phyloP scores from a whole-genome alignment of 2,797 vertebrate species.

The Parauchenoglanis ngamensis region DNA sequence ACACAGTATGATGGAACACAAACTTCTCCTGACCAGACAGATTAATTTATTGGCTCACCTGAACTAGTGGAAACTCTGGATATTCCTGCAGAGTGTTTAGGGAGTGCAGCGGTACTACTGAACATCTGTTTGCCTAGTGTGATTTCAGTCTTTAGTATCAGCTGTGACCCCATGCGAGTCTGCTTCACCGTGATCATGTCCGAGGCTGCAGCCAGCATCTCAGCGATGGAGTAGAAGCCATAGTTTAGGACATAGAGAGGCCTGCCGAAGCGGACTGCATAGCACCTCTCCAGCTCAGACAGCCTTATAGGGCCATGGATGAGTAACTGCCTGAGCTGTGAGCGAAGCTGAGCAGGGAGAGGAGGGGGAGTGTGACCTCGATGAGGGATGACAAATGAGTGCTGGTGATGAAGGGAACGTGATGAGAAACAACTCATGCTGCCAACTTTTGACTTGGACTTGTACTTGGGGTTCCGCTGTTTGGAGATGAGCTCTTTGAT shows the following conservation, averaged over 20 bases:
- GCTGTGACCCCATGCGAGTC: conserved; percentile 78
- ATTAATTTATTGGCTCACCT: conserved; percentile 21
- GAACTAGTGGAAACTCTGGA: background rate
- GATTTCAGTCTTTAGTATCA: conserved; percentile 70
- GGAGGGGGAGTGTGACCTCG: conserved; percentile 65
- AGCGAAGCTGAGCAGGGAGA: conserved; percentile 78
- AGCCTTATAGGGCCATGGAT: conserved; percentile 79
- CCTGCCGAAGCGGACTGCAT: conserved; percentile 75
- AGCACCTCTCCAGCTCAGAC: conserved; percentile 79
- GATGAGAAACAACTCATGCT: conserved; percentile 39
- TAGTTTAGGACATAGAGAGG: conserved; percentile 75
- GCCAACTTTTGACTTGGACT: background rate
- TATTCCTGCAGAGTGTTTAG: conserved; percentile 18
- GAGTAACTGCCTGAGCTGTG: conserved; percentile 83
- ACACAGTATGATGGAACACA: background rate
- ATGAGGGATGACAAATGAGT: conserved; percentile 62
- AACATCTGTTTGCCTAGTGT: background rate
- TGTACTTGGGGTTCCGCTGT: conserved; percentile 71
- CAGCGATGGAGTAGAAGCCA: conserved; percentile 82
- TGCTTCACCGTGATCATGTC: conserved; percentile 80
- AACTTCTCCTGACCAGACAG: background rate
- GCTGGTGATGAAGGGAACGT: conserved; percentile 22
- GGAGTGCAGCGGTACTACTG: background rate
- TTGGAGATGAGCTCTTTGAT: conserved; percentile 82
- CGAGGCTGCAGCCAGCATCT: conserved; percentile 77